Percentiles rank a stretch among this genome's conserved stretches.
Evolutionary conservation across 2,888 invertebrate species (phyloP).

Genomic region (Papilio demoleus): DNA sequence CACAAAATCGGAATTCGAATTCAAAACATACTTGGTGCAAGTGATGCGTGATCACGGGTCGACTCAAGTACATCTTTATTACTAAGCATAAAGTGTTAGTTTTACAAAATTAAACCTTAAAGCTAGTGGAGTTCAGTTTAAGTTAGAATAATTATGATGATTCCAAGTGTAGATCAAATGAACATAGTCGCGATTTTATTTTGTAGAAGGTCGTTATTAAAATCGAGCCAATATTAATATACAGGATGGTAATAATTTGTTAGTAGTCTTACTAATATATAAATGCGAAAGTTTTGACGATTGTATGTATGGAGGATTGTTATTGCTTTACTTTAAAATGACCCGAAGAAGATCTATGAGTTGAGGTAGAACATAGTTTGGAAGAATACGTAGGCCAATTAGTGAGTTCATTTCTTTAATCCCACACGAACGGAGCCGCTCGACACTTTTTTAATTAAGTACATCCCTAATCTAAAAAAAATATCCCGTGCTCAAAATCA

Average conservation of each 20-base stretch:
- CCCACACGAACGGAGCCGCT: no score
- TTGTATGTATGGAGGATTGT: no score
- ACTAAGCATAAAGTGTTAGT: slow-evolving; percentile 50
- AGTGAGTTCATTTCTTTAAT: no score
- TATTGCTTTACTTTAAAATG: no score
- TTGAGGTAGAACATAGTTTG: no score
- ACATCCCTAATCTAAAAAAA: no score
- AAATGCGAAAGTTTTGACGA: no score
- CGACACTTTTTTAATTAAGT: no score
- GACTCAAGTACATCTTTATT: slow-evolving; percentile 64
- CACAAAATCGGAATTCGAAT: slow-evolving; percentile 55
- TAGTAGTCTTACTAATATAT: no score
- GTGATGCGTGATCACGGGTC: slow-evolving; percentile 80
- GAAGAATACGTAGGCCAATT: no score
- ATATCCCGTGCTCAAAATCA: no score
- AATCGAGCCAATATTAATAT: slow-evolving; percentile 74
- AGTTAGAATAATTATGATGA: slow-evolving; percentile 41
- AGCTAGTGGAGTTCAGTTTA: slow-evolving; percentile 34
- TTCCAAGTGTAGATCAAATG: slow-evolving; percentile 63
- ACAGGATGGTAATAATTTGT: slow-evolving; percentile 56
- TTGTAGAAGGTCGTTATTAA: slow-evolving; percentile 66
- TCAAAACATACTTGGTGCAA: slow-evolving; percentile 67
- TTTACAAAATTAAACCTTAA: slow-evolving; percentile 49
- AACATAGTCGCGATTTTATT: slow-evolving; percentile 78
- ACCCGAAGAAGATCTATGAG: no score